Conservation (phyloP, 2,113 vertebrate genomes). For the Caloenas nicobarica region DNA sequence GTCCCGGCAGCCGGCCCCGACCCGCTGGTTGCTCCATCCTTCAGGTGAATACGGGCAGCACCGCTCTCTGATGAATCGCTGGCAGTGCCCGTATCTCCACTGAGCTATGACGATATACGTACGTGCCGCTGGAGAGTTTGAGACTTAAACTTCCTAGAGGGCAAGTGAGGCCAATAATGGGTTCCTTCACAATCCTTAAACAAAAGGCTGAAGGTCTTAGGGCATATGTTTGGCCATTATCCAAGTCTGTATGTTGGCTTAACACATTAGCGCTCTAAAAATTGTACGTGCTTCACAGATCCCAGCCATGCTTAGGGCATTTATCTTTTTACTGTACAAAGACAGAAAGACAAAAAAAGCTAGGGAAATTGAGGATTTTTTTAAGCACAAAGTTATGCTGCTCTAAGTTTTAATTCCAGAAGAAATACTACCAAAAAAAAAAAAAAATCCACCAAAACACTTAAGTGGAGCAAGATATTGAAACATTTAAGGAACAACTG, state of each 20-base stretch:
- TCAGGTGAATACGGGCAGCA: no score
- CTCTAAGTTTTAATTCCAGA: not conserved
- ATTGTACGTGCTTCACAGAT: not conserved
- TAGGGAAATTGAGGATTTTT: not conserved
- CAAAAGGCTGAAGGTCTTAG: not conserved
- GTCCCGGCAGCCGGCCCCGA: not conserved
- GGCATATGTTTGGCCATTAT: rapidly evolving
- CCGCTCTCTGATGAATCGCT: not conserved
- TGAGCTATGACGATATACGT: not conserved
- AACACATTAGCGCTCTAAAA: not conserved
- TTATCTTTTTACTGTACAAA: not conserved
- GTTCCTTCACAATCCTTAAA: not conserved
- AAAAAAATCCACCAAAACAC: no score
- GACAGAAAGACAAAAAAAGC: not conserved
- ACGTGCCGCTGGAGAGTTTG: not conserved
- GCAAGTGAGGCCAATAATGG: not conserved
- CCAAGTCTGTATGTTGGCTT: not conserved
- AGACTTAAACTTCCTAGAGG: not conserved
- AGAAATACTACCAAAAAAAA: not conserved
- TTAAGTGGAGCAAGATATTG: rapidly evolving
- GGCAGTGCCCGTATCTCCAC: not conserved
- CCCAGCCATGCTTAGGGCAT: not conserved
- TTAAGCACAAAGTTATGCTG: not conserved
- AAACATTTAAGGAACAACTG: not conserved
- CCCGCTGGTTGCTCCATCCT: not conserved